Conservation (phyloP, 2,797 vertebrate genomes). For the Pseudotriccus pelzelni region DNA sequence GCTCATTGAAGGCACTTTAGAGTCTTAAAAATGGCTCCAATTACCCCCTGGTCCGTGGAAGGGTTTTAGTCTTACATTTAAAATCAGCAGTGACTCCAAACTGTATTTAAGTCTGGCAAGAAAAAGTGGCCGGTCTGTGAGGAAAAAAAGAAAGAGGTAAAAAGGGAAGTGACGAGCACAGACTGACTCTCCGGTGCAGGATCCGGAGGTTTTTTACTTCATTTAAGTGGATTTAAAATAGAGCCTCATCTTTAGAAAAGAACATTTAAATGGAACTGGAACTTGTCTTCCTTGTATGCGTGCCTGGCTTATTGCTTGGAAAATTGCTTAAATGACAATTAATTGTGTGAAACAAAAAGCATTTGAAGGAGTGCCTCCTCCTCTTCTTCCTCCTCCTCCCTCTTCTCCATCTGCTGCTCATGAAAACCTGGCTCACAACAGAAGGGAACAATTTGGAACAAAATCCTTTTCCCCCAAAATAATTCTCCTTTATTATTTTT, state of each 20-base stretch:
- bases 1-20: conserved; percentile 57
- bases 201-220: not conserved
- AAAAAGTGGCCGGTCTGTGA: not conserved
- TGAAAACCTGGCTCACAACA: conserved; percentile 21
- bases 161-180: conserved; percentile 35
- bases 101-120: conserved; percentile 9
- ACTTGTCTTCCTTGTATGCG: not conserved
- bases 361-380: conserved; percentile 16
- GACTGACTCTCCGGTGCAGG: not conserved
- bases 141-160: conserved; percentile 39
- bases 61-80: not conserved
- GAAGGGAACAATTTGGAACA: conserved; percentile 64
- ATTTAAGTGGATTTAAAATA: not conserved
- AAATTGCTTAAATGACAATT: conserved; percentile 3
- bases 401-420: conserved; percentile 14
- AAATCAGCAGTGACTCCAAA: conserved; percentile 13
- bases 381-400: conserved; percentile 18
- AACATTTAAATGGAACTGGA: not conserved
- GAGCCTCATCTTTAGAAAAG: not conserved
- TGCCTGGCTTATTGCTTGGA: not conserved
- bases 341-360: not conserved
- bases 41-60: conserved; percentile 8
- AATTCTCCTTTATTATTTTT: conserved; percentile 76
- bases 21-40: conserved; percentile 46
- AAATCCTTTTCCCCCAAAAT: conserved; percentile 80